These are phyloP conservation scores for Cephalopachus bancanus DNA, from an alignment of 2,797 vertebrate species.

Conservation along the genomic window DNA sequence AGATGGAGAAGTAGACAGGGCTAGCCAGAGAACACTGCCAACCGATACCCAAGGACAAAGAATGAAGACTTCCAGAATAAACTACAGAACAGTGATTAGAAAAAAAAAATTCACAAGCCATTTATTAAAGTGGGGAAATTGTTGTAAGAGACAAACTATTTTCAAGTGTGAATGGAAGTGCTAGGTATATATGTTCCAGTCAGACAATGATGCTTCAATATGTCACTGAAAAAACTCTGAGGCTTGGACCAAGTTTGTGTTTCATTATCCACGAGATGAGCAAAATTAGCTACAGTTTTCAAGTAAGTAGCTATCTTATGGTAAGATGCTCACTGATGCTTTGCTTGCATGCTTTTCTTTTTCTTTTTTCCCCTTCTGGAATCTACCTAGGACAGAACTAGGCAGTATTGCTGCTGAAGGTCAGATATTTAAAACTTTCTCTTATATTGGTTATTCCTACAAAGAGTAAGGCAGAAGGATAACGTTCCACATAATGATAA, in stretches of 20 bases:
- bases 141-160: background rate
- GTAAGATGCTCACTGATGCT: background rate
- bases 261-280: background rate
- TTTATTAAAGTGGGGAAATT: slow-evolving; percentile 20
- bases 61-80: background rate
- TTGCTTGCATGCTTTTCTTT: background rate
- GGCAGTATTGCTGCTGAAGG: background rate
- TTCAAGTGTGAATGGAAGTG: background rate
- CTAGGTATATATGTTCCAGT: background rate
- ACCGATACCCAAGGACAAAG: background rate
- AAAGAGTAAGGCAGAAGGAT: background rate
- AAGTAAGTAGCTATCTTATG: background rate
- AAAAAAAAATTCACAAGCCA: background rate
- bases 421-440: background rate
- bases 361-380: background rate
- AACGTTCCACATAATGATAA: background rate
- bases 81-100: background rate
- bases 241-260: background rate
- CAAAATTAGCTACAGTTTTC: background rate
- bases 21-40: background rate
- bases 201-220: background rate
- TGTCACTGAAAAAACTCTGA: background rate
- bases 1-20: background rate
- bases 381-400: background rate
- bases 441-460: background rate